Conservation (phyloP, 1,140 invertebrate genomes). For the Brachionus sp. region DNA sequence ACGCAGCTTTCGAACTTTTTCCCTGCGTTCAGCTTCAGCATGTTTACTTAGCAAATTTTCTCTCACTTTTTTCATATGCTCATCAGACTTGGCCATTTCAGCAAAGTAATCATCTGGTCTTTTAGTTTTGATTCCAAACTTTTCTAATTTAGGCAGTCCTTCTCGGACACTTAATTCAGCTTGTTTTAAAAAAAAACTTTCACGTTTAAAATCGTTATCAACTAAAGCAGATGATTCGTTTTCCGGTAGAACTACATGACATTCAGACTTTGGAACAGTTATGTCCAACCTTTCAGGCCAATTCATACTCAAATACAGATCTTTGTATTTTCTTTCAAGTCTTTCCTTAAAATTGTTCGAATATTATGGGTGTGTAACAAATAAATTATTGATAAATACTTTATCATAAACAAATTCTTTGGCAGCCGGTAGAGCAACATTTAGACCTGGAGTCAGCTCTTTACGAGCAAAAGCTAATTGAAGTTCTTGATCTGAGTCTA, state of each 20-base stretch:
- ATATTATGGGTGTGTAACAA: background rate
- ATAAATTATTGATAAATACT: conserved; percentile 19
- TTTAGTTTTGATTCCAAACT: conserved; percentile 72
- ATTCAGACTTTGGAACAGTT: conserved; percentile 10
- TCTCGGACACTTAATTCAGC: conserved; percentile 80
- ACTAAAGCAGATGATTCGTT: background rate
- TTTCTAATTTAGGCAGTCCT: conserved; percentile 71
- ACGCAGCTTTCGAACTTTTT: conserved; percentile 44
- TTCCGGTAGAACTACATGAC: background rate
- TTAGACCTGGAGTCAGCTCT: conserved; percentile 5
- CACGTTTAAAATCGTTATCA: conserved; percentile 43
- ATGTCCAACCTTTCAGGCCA: conserved; percentile 44
- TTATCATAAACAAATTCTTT: conserved; percentile 42
- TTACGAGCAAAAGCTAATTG: conserved; percentile 17
- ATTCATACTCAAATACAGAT: conserved; percentile 33
- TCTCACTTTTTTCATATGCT: conserved; percentile 89
- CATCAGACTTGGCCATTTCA: conserved; percentile 95
- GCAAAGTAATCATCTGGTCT: conserved; percentile 95
- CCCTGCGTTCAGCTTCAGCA: conserved; percentile 15
- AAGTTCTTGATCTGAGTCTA: conserved; percentile 43
- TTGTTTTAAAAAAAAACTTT: conserved; percentile 61
- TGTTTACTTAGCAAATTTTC: conserved; percentile 18
- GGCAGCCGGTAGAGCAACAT: background rate
- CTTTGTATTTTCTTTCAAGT: conserved; percentile 32
- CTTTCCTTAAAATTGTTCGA: background rate